Conservation (phyloP, 2,888 invertebrate species). For the Digitonthophagus gazella region DNA sequence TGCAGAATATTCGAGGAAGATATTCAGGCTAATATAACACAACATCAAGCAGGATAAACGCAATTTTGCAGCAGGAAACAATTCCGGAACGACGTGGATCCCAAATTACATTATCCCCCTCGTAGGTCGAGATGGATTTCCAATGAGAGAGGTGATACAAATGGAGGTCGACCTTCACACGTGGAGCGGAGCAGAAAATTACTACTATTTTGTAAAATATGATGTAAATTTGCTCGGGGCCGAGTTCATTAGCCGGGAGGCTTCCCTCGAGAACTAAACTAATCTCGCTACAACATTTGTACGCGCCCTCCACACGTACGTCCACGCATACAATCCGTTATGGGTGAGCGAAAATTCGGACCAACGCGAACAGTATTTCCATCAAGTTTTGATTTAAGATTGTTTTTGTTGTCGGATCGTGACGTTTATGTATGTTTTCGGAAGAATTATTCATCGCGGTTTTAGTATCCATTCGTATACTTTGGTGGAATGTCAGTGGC, state of each 20-base stretch:
- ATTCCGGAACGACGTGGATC: background rate
- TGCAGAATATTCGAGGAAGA: too few species aligned
- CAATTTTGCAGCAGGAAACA: background rate
- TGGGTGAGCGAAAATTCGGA: background rate
- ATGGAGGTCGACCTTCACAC: background rate
- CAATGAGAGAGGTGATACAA: background rate
- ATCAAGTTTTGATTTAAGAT: background rate
- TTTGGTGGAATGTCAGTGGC: too few species aligned
- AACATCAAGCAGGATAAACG: background rate
- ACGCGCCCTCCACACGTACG: background rate
- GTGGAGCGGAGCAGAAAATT: background rate
- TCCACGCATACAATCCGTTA: background rate
- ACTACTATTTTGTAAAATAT: constrained; percentile 31
- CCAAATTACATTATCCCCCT: background rate
- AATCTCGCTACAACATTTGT: constrained; percentile 31
- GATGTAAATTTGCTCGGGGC: constrained; percentile 36
- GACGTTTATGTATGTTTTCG: too few species aligned
- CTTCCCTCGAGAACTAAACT: constrained; percentile 37
- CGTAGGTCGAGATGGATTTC: background rate
- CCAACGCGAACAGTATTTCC: background rate
- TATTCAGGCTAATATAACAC: background rate
- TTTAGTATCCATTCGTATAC: too few species aligned
- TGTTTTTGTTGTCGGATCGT: too few species aligned
- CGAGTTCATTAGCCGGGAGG: constrained; percentile 36
- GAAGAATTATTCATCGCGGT: too few species aligned